phyloP scores from a whole-genome alignment of 2,113 vertebrate genomes.

The Tautogolabrus adspersus region DNA sequence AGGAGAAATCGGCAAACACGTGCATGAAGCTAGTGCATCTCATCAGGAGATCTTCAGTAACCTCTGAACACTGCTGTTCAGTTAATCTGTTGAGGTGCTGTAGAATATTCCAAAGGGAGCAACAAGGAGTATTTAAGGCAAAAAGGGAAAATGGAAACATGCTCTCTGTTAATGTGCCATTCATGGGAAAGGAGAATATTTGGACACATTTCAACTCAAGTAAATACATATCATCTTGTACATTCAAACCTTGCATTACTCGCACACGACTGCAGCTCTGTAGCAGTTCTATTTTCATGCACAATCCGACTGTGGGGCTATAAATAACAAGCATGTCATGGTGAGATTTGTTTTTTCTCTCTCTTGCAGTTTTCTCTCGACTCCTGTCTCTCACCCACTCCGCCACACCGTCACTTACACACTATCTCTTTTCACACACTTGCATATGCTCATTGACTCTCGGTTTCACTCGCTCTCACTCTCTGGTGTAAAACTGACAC shows the following conservation, averaged over 20 bases:
- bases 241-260: slow-evolving; percentile 22
- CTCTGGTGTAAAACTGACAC: slow-evolving; percentile 42
- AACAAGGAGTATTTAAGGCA: too few species aligned
- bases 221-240: neutral
- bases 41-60: neutral
- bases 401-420: slow-evolving; percentile 2
- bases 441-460: neutral
- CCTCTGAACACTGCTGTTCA: neutral
- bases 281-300: slow-evolving; percentile 19
- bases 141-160: neutral
- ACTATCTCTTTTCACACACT: neutral
- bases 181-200: slow-evolving; percentile 15
- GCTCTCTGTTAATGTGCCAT: slow-evolving; percentile 1
- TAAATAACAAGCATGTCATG: slow-evolving; percentile 54
- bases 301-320: slow-evolving; percentile 29
- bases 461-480: slow-evolving; percentile 23
- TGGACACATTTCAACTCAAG: neutral
- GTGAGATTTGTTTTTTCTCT: slow-evolving; percentile 3
- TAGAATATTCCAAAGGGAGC: neutral
- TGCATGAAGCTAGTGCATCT: neutral
- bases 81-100: neutral
- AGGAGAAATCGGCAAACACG: neutral
- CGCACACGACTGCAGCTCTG: slow-evolving; percentile 12
- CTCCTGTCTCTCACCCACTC: slow-evolving; percentile 29
- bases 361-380: slow-evolving; percentile 1